Conservation (phyloP, 1,140 invertebrate species). For the Littorina saxatilis region DNA sequence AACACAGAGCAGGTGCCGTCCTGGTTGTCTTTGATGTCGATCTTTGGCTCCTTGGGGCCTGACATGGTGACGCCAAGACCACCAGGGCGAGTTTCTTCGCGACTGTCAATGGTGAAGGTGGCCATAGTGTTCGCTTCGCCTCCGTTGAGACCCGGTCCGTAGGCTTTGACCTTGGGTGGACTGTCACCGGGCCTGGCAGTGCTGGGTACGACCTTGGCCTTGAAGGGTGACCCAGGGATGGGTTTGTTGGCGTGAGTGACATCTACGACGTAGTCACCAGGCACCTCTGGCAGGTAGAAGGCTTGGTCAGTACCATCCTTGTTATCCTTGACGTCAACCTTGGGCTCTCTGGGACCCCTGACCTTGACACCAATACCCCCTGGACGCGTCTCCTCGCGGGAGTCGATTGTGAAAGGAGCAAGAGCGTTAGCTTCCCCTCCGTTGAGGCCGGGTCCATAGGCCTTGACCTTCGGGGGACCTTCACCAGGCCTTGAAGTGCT, state of each 20-base stretch:
- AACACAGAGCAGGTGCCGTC: constrained; percentile 90
- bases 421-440: constrained; percentile 80
- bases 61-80: constrained; percentile 90
- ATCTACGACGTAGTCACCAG: constrained; percentile 88
- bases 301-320: constrained; percentile 91
- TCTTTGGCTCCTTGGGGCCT: constrained; percentile 89
- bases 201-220: constrained; percentile 84
- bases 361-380: constrained; percentile 90
- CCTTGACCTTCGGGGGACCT: constrained; percentile 78
- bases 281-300: constrained; percentile 86
- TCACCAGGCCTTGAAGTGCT: constrained; percentile 53
- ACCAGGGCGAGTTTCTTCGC: constrained; percentile 76
- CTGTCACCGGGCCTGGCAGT: constrained; percentile 76
- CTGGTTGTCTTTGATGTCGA: constrained; percentile 88
- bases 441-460: constrained; percentile 47
- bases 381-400: constrained; percentile 59
- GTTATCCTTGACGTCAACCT: constrained; percentile 88
- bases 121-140: constrained; percentile 74
- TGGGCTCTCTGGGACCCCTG: constrained; percentile 88
- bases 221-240: constrained; percentile 97
- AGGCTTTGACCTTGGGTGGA: constrained; percentile 80
- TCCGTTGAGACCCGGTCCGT: constrained; percentile 75
- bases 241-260: constrained; percentile 97
- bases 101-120: constrained; percentile 80
- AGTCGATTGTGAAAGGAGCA: constrained; percentile 82